Evolutionary conservation across 2,888 invertebrate genomes (phyloP).

Genomic region (Tanaodytes sp.): DNA sequence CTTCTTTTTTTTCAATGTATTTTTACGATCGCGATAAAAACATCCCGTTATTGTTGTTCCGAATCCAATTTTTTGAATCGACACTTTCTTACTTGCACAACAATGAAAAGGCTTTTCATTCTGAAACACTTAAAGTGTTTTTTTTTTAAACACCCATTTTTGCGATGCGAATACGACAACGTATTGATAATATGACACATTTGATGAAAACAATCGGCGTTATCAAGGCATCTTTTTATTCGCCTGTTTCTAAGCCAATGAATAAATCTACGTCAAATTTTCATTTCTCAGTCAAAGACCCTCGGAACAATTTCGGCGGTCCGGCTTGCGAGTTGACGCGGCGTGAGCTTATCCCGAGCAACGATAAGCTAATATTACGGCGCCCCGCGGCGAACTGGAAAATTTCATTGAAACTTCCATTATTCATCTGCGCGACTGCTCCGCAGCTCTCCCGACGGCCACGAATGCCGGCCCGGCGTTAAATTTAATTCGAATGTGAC

Average conservation of each 20-base stretch:
- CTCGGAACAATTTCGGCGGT: conserved; percentile 29
- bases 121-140: no score
- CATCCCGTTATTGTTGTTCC: not conserved
- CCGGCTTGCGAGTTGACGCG: conserved; percentile 30
- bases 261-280: no score
- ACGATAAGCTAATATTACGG: conserved; percentile 71
- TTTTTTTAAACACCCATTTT: no score
- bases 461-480: conserved; percentile 34
- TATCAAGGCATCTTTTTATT: no score
- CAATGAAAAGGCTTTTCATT: no score
- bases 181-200: no score
- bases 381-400: conserved; percentile 72
- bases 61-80: no score
- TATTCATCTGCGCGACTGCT: conserved; percentile 67
- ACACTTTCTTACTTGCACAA: no score
- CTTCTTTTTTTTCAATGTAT: conserved; percentile 50
- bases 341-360: conserved; percentile 59
- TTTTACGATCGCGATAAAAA: conserved; percentile 25
- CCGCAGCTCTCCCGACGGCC: conserved; percentile 26
- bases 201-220: no score
- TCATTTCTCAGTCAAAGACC: conserved; percentile 6
- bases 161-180: no score
- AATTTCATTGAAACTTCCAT: conserved; percentile 73
- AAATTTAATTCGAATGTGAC: conserved; percentile 67
- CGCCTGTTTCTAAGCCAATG: no score